These are phyloP conservation scores for Clarias batrachus DNA, from an alignment of 2,113 vertebrate genomes.

Conservation along the genomic window DNA sequence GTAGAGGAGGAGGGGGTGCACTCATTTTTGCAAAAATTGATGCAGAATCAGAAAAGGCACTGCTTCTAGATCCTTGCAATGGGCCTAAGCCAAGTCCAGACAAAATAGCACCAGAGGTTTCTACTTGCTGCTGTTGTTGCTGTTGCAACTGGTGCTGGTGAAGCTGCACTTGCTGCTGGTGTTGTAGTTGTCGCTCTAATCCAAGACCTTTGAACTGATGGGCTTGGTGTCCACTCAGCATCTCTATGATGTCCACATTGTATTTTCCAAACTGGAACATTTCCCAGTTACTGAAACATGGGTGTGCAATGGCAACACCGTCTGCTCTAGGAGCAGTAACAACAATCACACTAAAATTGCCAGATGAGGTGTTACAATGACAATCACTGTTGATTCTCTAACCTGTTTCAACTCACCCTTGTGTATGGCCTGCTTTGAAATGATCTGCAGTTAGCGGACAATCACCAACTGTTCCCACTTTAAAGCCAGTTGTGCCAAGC, in stretches of 20 bases:
- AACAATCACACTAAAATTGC: slow-evolving; percentile 60
- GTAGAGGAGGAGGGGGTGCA: slow-evolving; percentile 78
- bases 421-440: slow-evolving; percentile 35
- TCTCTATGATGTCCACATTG: slow-evolving; percentile 84
- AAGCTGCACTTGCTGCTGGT: slow-evolving; percentile 80
- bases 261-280: slow-evolving; percentile 85
- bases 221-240: slow-evolving; percentile 82
- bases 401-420: slow-evolving; percentile 35
- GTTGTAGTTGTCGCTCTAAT: slow-evolving; percentile 79
- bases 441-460: slow-evolving; percentile 31
- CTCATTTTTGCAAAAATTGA: slow-evolving; percentile 82
- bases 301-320: slow-evolving; percentile 71
- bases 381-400: slow-evolving; percentile 35
- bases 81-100: slow-evolving; percentile 79
- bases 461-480: slow-evolving; percentile 27
- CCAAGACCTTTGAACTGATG: slow-evolving; percentile 80
- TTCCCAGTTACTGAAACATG: slow-evolving; percentile 79
- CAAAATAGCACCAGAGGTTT: slow-evolving; percentile 77
- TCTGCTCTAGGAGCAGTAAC: slow-evolving; percentile 68
- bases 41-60: slow-evolving; percentile 79
- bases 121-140: slow-evolving; percentile 79
- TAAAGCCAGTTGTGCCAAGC: slow-evolving; percentile 20
- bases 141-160: slow-evolving; percentile 80
- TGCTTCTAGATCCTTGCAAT: slow-evolving; percentile 78
- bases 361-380: slow-evolving; percentile 32